Evolutionary conservation across 2,113 vertebrate genomes (phyloP).

Genomic region (Brienomyrus longianalis): DNA sequence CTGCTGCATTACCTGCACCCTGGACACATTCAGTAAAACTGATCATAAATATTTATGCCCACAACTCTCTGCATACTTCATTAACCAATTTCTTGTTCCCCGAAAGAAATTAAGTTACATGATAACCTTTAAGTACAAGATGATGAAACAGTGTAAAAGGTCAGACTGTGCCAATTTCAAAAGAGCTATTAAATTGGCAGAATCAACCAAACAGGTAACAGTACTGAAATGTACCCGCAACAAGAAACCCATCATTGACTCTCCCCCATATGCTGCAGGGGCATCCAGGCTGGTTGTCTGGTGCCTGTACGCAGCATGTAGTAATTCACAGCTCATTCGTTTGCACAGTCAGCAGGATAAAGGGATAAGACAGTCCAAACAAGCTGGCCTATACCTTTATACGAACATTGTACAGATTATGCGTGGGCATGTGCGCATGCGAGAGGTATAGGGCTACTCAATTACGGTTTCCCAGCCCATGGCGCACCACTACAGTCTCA

Average conservation of each 20-base stretch:
- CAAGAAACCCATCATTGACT: not conserved
- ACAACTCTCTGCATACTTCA: not conserved
- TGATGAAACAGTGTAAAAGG: not conserved
- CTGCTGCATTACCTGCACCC: not conserved
- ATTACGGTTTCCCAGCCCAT: not conserved
- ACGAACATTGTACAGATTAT: not conserved
- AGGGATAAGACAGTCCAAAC: not conserved
- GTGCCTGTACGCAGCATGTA: not conserved
- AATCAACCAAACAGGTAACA: not conserved
- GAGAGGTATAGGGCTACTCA: not conserved
- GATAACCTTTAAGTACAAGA: not conserved
- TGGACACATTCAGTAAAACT: not conserved
- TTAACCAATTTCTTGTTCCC: not conserved
- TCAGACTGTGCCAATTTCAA: not conserved
- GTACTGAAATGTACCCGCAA: not conserved
- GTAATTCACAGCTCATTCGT: not conserved
- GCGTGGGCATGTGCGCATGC: not conserved
- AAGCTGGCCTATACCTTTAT: not conserved
- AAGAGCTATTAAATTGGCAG: not conserved
- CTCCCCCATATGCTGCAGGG: not conserved
- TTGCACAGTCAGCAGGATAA: not conserved
- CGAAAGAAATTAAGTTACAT: not conserved
- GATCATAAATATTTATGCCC: not conserved
- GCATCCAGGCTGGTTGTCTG: not conserved
- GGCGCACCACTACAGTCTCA: not conserved